phyloP scores from a whole-genome alignment of 2,888 invertebrate genomes.

The Sipunculus nudus region DNA sequence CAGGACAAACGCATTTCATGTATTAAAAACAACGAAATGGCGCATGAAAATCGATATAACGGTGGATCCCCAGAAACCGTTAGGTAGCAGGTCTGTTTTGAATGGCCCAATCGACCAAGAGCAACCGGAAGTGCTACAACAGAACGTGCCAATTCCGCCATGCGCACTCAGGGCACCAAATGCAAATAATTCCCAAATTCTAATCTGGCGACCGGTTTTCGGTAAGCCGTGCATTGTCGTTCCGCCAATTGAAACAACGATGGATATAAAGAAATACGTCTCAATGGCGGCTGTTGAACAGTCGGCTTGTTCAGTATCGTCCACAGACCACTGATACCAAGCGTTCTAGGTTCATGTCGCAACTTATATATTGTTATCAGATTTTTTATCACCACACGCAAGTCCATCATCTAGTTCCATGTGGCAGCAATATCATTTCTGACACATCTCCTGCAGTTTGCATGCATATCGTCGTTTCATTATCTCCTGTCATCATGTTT shows the following conservation, averaged over 20 bases:
- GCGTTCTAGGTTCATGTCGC: too few relatives aligned
- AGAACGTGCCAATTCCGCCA: slow-evolving; percentile 47
- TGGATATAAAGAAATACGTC: slow-evolving; percentile 36
- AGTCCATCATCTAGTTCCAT: too few relatives aligned
- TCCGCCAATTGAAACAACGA: slow-evolving; percentile 49
- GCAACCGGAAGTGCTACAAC: slow-evolving; percentile 24
- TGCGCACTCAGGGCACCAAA: slow-evolving; percentile 62
- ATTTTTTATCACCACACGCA: too few relatives aligned
- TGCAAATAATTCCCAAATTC: slow-evolving; percentile 63
- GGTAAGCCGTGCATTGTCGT: slow-evolving; percentile 60
- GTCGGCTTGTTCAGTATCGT: too few relatives aligned
- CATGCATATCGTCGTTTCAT: too few relatives aligned
- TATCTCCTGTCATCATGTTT: too few relatives aligned
- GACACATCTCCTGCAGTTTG: too few relatives aligned
- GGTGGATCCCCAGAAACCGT: slow-evolving; percentile 56
- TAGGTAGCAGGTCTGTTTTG: slow-evolving; percentile 57
- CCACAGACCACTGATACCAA: too few relatives aligned
- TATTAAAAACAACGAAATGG: slow-evolving; percentile 60
- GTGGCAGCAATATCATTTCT: too few relatives aligned
- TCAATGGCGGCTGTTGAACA: too few relatives aligned
- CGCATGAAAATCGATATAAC: slow-evolving; percentile 61
- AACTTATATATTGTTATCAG: too few relatives aligned
- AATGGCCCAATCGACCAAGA: slow-evolving; percentile 37
- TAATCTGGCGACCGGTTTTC: slow-evolving; percentile 60
- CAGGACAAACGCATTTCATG: slow-evolving; percentile 56